Evolutionary conservation across 2,797 vertebrate genomes (phyloP).

Genomic region (Centroberyx gerrardi): DNA sequence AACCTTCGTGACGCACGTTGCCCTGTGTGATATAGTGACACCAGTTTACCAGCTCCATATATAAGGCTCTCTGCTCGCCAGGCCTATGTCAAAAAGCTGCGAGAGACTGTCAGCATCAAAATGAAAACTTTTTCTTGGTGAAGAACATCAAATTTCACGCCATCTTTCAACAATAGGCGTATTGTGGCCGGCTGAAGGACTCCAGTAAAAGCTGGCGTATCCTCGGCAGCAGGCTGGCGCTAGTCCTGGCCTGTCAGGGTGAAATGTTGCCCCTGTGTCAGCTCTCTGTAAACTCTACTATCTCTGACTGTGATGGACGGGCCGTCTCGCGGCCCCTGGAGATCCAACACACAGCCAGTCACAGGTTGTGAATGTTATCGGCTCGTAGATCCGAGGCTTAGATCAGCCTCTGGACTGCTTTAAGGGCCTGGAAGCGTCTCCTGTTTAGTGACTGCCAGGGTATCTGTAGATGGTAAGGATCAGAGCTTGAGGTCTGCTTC

Average conservation of each 20-base stretch:
- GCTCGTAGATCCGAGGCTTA: constrained; percentile 34
- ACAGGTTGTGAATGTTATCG: constrained; percentile 25
- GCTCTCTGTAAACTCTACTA: constrained; percentile 55
- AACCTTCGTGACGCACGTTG: constrained; percentile 23
- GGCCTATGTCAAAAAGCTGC: constrained; percentile 49
- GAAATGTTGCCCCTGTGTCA: constrained; percentile 76
- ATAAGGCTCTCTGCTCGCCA: constrained; percentile 35
- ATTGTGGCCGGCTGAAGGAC: constrained; percentile 49
- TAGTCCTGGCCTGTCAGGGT: constrained; percentile 71
- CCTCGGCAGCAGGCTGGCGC: constrained; percentile 58
- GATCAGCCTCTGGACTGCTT: constrained; percentile 66
- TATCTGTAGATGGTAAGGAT: constrained; percentile 49
- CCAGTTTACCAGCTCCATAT: constrained; percentile 30
- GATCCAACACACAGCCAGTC: constrained; percentile 58
- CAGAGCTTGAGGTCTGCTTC: constrained; percentile 35
- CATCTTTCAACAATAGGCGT: constrained; percentile 70
- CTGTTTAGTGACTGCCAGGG: constrained; percentile 54
- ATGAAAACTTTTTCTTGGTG: constrained; percentile 69
- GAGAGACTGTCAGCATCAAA: constrained; percentile 48
- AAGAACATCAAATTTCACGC: constrained; percentile 56
- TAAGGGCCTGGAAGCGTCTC: constrained; percentile 53
- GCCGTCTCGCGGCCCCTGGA: constrained; percentile 52
- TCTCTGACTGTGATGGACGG: constrained; percentile 69
- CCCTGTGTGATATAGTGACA: constrained; percentile 39
- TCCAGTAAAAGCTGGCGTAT: constrained; percentile 64